Conservation (phyloP, 2,113 vertebrate genomes). For the Sceloporus undulatus region DNA sequence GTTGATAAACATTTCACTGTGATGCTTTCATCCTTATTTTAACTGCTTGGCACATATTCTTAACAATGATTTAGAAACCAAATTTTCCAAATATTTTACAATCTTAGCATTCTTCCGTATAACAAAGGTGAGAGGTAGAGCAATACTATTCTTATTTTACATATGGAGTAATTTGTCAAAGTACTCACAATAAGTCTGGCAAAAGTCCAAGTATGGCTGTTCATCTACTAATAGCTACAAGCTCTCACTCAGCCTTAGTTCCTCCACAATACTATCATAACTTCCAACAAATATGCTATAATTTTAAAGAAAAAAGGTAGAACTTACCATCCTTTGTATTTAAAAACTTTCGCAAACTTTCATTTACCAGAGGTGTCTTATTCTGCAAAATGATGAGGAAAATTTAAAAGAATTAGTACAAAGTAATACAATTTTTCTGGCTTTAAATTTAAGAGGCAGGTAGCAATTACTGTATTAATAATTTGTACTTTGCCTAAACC, state of each 20-base stretch:
- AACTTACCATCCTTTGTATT: constrained; percentile 90
- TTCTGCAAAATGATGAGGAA: constrained; percentile 81
- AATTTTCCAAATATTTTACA: background rate
- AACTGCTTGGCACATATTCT: background rate
- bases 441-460: background rate
- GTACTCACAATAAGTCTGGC: background rate
- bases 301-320: constrained; percentile 33
- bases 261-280: background rate
- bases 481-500: background rate
- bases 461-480: background rate
- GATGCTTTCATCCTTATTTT: background rate
- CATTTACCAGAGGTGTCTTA: constrained; percentile 91
- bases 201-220: background rate
- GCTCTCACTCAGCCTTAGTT: background rate
- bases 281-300: background rate
- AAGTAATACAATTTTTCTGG: constrained; percentile 2
- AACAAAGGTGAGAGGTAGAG: background rate
- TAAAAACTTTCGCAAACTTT: constrained; percentile 91
- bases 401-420: background rate
- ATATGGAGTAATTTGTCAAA: background rate
- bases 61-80: background rate
- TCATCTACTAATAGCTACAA: background rate
- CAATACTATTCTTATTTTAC: background rate
- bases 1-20: background rate
- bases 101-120: background rate